Percentiles rank a stretch among this genome's conserved stretches.
Conservation (phyloP, 2,797 vertebrate genomes). For the Pangasius mekongensis region DNA sequence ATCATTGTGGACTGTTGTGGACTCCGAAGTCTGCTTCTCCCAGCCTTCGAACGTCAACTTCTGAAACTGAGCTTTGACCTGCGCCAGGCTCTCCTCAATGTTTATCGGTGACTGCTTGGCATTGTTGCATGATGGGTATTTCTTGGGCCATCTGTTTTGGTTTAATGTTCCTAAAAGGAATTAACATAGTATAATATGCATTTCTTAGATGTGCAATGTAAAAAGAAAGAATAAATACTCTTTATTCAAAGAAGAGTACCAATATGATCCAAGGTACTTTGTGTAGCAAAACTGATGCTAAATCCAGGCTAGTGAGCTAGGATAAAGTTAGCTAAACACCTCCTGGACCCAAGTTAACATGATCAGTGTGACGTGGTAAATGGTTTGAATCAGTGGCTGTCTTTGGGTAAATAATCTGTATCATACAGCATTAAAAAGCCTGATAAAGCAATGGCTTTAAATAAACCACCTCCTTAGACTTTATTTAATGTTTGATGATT, state of each 20-base stretch:
- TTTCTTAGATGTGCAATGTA: not conserved
- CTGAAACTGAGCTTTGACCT: conserved; percentile 91
- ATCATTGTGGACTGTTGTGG: conserved; percentile 88
- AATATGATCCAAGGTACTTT: not conserved
- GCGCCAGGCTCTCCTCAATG: conserved; percentile 89
- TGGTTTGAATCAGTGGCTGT: not conserved
- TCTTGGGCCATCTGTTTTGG: conserved; percentile 94
- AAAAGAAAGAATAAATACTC: not conserved
- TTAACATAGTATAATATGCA: conserved; percentile 4
- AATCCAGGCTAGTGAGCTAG: not conserved
- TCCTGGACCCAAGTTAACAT: not conserved
- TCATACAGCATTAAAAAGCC: not conserved
- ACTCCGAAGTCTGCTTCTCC: conserved; percentile 79
- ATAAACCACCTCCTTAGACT: not conserved
- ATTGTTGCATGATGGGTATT: conserved; percentile 92
- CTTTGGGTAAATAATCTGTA: not conserved
- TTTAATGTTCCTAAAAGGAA: conserved; percentile 85
- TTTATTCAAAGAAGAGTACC: not conserved
- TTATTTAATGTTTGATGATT: not conserved
- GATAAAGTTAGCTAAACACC: not conserved
- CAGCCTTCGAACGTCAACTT: conserved; percentile 88
- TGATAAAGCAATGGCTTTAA: not conserved
- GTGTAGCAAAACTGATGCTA: not conserved
- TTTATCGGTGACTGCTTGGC: conserved; percentile 95
- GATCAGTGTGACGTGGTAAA: not conserved